Evolutionary conservation across 2,797 vertebrate species (phyloP), one percentile per base, ranked within the genome.

Genomic region (Pseudopleuronectes americanus): DNA sequence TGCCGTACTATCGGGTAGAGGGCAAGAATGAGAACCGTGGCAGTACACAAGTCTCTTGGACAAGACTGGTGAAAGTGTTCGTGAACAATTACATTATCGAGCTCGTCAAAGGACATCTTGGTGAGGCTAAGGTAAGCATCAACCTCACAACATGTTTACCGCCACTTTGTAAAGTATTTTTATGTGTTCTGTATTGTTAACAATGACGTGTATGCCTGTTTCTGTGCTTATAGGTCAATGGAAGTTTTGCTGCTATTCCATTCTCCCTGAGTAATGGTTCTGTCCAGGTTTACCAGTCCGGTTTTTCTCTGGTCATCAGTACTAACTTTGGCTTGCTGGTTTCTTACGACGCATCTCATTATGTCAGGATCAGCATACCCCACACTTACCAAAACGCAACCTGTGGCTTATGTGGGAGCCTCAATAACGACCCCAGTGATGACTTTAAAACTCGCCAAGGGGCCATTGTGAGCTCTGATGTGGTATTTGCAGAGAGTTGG

Each of bases 371-470:
- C 63, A 73, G 63, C 0, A 4, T 93, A 19, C 80, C 92, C 4
- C 78, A 83, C 41, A 81, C 73, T 0, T 93, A 90, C 62, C 83
- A 77, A 12, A 84, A 93, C 49, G 53, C 57, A 53, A 90, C 91
- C 0, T 93, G 92, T 68, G 94, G 92, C 24, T 77, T 94, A 1
- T 94, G 93, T 68, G 93, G 91, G 47, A 81, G 92, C 7, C 88
- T 92, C 66, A 94, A 94, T 38, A 47, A 57, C 36, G 8, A 60
- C 0, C 68, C 8, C 5, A 12, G 2, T 0, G 94, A 95, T 62
- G 94, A 95, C 23, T 93, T 92, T 48, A 54, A 1, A 36, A 91
- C 87, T 0, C 76, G 71, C 0, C 22, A 74, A 6, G 89, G 88
- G 0, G 38, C 71, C 12, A 0, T 87, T 4, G 57, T 86, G 12